Evolutionary conservation across 2,797 vertebrate species (phyloP), one percentile per base, ranked within the genome.

Genomic region (Scomberomorus guttatus): DNA sequence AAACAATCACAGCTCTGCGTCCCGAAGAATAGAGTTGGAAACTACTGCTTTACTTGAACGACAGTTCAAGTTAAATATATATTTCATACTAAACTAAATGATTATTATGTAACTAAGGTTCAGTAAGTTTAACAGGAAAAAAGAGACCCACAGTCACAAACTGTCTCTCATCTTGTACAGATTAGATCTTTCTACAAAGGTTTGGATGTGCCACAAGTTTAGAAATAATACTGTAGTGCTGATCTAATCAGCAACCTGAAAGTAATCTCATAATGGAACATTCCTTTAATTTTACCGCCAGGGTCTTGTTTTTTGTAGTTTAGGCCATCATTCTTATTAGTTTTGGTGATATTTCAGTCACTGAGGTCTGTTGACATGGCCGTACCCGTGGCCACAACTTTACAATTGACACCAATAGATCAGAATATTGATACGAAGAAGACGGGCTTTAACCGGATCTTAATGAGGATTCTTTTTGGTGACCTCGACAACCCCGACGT

Each of bases 1-100:
- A 76, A 81, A 85, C 25, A 72, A 83, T 70, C 48, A 56, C 15
- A 54, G 18, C 25, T 46, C 29, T 37, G 58, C 14, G 63, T 18
- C 14, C 44, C 18, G 44, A 46, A 17, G 17, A 6, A 50, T 18
- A 15, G 44, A 46, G 10, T 11, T 56, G n/a, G 52, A 32, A 73
- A 61, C 11, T 34, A 32, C 56, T 18, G 29, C 27, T 68, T 61
- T 32, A 67, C 11, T 55, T 50, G 5, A 65, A 77, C 25, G 25
- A 24, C 29, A 24, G 7, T 18, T 50, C 24, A 56, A 71, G 72
- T 59, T 0, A 22, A 62, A 73, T 29, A n/a, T 7, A 39, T 37
- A 42, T 69, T 58, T 75, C 15, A 51, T 44, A 52, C 48, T 10
- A 14, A 73, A 57, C 27, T 56, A 37, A 65, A 63, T 24, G 3